phyloP scores from a whole-genome alignment of 2,797 vertebrate species.

The Lithobates sylvaticus region DNA sequence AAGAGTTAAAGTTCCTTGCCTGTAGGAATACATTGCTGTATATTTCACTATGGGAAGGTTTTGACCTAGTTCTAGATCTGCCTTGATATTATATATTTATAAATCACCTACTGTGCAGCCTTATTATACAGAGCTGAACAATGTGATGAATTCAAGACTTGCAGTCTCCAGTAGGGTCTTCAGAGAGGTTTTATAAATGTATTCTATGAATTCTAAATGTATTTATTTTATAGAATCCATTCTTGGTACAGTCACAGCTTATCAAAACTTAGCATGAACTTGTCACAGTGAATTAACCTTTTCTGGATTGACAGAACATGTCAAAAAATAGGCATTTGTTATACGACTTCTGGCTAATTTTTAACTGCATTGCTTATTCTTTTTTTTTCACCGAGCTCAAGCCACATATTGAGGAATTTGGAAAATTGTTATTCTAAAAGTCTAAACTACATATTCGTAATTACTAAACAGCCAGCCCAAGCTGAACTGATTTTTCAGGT shows the following conservation, averaged over 20 bases:
- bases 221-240: constrained; percentile 32
- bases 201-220: constrained; percentile 31
- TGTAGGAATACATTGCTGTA: constrained; percentile 29
- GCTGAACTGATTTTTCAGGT: too few relatives aligned
- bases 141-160: constrained; percentile 36
- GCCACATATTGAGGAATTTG: not conserved
- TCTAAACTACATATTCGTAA: too few relatives aligned
- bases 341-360: not conserved
- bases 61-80: constrained; percentile 53
- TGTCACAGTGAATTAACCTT: constrained; percentile 34
- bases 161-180: constrained; percentile 35
- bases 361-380: not conserved
- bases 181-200: constrained; percentile 37
- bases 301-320: constrained; percentile 2
- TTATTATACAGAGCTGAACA: constrained; percentile 40
- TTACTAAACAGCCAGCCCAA: too few relatives aligned
- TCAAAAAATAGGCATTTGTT: not conserved
- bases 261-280: constrained; percentile 21
- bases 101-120: constrained; percentile 48
- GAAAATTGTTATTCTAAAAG: not conserved
- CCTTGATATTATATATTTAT: constrained; percentile 56
- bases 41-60: constrained; percentile 33
- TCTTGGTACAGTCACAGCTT: constrained; percentile 10
- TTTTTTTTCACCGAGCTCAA: too few relatives aligned
- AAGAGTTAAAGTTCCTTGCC: constrained; percentile 28